phyloP scores from a whole-genome alignment of 2,113 vertebrate genomes.

The Candoia aspera region DNA sequence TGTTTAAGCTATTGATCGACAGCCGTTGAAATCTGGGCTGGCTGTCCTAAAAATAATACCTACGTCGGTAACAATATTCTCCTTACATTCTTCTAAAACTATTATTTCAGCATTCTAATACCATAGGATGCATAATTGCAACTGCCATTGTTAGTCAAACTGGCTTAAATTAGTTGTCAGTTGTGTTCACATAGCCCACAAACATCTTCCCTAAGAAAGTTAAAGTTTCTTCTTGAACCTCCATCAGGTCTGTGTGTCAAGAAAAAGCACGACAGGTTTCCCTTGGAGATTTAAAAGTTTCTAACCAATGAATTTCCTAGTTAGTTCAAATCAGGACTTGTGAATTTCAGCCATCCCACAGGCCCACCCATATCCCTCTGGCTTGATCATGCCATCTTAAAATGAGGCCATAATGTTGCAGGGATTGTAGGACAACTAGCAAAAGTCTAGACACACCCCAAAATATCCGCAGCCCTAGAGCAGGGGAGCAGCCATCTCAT shows the following conservation, averaged over 20 bases:
- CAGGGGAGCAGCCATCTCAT: too few species aligned
- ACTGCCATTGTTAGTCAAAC: not conserved
- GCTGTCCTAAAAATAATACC: not conserved
- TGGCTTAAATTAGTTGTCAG: not conserved
- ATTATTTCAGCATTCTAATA: constrained; percentile 7
- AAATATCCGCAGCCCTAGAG: too few species aligned
- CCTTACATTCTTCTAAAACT: not conserved
- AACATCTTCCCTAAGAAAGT: not conserved
- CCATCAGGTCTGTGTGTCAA: not conserved
- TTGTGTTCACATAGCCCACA: not conserved
- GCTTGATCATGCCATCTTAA: not conserved
- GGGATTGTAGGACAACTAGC: not conserved
- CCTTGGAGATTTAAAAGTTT: not conserved
- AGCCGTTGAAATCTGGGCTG: not conserved
- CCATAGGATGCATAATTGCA: not conserved
- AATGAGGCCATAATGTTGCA: not conserved
- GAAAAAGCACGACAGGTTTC: not conserved
- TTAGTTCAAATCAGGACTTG: not conserved
- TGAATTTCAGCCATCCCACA: not conserved
- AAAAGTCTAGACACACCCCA: not conserved
- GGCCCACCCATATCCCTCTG: not conserved
- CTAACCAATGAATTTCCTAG: not conserved
- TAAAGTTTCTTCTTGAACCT: not conserved
- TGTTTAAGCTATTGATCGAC: constrained; percentile 32
- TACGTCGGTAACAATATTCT: not conserved